Percentiles rank a stretch among this genome's conserved stretches.
Evolutionary conservation across 2,888 invertebrate species (phyloP).

Genomic region (Marasmarcha lunaedactyla): DNA sequence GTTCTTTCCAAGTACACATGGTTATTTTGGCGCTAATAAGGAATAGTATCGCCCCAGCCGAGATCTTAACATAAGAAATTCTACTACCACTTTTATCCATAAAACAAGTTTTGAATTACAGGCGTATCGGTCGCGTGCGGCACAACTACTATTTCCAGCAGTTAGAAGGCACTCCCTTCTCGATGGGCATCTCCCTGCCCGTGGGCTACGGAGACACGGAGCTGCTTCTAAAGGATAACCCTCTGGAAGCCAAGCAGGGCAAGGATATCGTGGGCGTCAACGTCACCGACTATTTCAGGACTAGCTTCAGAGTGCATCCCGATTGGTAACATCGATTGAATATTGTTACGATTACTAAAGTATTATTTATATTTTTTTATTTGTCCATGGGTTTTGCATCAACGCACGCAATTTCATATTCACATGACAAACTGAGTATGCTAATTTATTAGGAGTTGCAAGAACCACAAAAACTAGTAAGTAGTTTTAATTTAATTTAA

Average conservation of each 20-base stretch:
- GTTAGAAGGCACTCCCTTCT: constrained; percentile 87
- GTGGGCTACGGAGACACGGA: constrained; percentile 82
- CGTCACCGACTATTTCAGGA: constrained; percentile 79
- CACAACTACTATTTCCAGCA: constrained; percentile 88
- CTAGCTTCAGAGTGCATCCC: constrained; percentile 85
- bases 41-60: too few relatives aligned
- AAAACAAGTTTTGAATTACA: constrained; percentile 19
- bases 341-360: too few relatives aligned
- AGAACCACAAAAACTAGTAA: too few relatives aligned
- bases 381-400: too few relatives aligned
- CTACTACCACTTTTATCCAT: too few relatives aligned
- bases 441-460: too few relatives aligned
- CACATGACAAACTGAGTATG: not conserved
- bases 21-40: too few relatives aligned
- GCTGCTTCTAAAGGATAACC: constrained; percentile 82
- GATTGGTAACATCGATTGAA: constrained; percentile 78
- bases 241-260: constrained; percentile 75
- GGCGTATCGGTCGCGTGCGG: constrained; percentile 80
- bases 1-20: too few relatives aligned
- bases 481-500: too few relatives aligned
- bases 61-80: too few relatives aligned
- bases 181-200: constrained; percentile 87
- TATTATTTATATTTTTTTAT: too few relatives aligned
- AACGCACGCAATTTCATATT: constrained; percentile 1
- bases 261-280: constrained; percentile 75